Evolutionary conservation across 2,113 vertebrate species (phyloP).

Genomic region (Vidua chalybeata): DNA sequence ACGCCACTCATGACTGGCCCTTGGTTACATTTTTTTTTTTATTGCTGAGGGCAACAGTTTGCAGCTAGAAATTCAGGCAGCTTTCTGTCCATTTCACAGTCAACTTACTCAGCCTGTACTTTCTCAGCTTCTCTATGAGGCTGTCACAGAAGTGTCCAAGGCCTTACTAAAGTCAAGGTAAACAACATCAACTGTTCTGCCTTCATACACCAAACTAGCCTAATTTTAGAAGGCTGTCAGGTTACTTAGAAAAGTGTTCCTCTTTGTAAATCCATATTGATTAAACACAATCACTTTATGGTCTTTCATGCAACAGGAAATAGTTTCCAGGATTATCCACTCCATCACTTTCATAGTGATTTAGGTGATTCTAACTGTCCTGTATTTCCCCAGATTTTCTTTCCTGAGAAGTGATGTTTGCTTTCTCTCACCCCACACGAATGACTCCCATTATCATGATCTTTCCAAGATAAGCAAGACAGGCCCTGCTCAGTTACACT

Average conservation of each 20-base stretch:
- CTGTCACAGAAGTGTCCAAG: background rate
- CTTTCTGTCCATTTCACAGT: background rate
- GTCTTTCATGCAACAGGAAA: background rate
- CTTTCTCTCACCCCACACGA: background rate
- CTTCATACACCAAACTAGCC: background rate
- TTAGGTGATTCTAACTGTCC: background rate
- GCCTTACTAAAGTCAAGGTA: background rate
- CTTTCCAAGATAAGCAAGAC: background rate
- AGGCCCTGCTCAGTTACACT: background rate
- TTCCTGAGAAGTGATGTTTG: background rate
- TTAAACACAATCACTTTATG: background rate
- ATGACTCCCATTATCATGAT: background rate
- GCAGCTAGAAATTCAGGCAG: background rate
- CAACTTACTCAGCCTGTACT: background rate
- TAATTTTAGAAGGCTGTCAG: background rate
- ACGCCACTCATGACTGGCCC: background rate
- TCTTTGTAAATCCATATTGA: background rate
- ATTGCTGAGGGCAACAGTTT: background rate
- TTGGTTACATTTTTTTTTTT: background rate
- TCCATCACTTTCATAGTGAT: background rate
- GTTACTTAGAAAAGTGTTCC: background rate
- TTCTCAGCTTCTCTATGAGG: background rate
- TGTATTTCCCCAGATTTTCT: background rate
- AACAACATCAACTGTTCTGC: background rate
- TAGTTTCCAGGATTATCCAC: background rate